Conservation (phyloP, 2,113 vertebrate species). For the Oncorhynchus mykiss region DNA sequence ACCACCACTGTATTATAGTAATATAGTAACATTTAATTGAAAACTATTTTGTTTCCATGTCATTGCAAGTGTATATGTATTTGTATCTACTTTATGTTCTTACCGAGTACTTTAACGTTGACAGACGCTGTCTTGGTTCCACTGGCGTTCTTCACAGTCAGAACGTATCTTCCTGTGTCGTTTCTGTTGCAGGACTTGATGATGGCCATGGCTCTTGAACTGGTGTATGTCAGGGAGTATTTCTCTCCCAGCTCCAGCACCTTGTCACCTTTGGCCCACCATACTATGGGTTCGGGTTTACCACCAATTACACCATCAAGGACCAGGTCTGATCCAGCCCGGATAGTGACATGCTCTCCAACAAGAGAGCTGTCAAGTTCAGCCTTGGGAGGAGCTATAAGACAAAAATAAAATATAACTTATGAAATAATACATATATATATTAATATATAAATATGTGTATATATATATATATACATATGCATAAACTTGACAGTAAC, state of each 20-base stretch:
- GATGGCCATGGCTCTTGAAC: conserved; percentile 89
- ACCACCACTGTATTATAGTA: background rate
- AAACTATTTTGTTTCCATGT: background rate
- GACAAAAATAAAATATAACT: conserved; percentile 36
- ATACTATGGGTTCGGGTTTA: conserved; percentile 96
- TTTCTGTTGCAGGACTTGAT: conserved; percentile 95
- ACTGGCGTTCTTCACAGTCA: conserved; percentile 93
- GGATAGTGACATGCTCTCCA: conserved; percentile 85
- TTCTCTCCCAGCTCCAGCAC: conserved; percentile 92
- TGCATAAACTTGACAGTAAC: too few relatives aligned
- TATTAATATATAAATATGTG: too few relatives aligned
- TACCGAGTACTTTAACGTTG: conserved; percentile 94
- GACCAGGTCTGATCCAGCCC: conserved; percentile 92
- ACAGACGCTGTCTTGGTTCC: conserved; percentile 89
- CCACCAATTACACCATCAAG: conserved; percentile 93
- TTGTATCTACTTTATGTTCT: conserved; percentile 45
- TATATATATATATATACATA: too few relatives aligned
- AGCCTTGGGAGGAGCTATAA: conserved; percentile 90
- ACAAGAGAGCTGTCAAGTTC: conserved; percentile 89
- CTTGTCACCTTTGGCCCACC: conserved; percentile 94
- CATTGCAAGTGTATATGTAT: background rate
- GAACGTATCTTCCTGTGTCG: conserved; percentile 89
- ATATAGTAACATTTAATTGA: background rate
- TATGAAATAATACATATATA: background rate
- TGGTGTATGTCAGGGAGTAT: conserved; percentile 91